These are phyloP conservation scores for Malurus leucopterus DNA, from an alignment of 2,797 vertebrate genomes.

Conservation along the genomic window DNA sequence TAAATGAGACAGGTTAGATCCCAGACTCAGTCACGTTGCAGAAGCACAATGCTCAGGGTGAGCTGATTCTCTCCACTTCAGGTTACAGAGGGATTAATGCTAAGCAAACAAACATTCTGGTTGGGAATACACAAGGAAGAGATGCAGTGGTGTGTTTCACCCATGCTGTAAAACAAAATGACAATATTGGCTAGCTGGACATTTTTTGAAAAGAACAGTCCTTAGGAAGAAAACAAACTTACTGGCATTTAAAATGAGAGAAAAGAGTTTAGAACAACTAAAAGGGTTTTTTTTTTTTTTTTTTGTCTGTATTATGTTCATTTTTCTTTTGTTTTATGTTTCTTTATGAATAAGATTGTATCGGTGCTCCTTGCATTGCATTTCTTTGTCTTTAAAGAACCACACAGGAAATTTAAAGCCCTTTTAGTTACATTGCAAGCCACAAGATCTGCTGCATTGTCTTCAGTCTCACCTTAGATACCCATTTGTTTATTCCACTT, in stretches of 20 bases:
- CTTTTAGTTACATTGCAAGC: not conserved
- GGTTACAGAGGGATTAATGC: not conserved
- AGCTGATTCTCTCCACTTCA: not conserved
- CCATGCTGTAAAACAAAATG: not conserved
- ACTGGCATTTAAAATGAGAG: not conserved
- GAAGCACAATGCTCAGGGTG: not conserved
- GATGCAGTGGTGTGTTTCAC: not conserved
- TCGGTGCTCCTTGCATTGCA: not conserved
- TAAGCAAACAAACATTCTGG: not conserved
- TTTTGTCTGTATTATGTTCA: not conserved
- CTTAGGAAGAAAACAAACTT: not conserved
- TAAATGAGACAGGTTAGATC: not conserved
- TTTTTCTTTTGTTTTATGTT: not conserved
- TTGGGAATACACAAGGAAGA: not conserved
- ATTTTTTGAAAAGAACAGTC: not conserved
- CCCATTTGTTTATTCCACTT: not conserved
- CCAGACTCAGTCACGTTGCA: not conserved
- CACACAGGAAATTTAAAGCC: not conserved
- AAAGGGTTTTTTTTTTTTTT: not conserved
- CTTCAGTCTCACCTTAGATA: not conserved
- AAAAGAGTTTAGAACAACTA: not conserved
- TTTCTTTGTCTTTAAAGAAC: not conserved
- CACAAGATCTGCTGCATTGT: fast-evolving
- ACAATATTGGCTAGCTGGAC: not conserved
- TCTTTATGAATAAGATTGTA: not conserved